Percentiles rank a stretch among this genome's conserved stretches.
Evolutionary conservation across 2,797 vertebrate species (phyloP).

Genomic region (Eulemur albifrons): DNA sequence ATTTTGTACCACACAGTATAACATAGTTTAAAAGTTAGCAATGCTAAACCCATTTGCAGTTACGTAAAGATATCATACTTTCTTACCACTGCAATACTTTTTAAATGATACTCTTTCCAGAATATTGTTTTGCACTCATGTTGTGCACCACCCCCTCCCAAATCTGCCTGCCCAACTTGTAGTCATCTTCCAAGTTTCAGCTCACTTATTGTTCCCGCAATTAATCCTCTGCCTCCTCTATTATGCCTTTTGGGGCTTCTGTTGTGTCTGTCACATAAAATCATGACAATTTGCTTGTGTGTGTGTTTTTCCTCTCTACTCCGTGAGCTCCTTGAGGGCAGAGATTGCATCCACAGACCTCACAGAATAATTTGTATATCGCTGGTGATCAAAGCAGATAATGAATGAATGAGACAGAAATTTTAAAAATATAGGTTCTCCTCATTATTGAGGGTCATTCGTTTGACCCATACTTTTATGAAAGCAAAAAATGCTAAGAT

Average conservation of each 20-base stretch:
- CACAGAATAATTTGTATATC: background rate
- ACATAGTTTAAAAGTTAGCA: background rate
- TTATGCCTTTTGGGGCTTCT: background rate
- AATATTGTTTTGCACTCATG: background rate
- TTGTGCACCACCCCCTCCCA: background rate
- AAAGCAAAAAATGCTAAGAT: background rate
- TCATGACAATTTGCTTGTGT: background rate
- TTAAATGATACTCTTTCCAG: background rate
- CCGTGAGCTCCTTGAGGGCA: background rate
- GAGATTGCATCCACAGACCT: background rate
- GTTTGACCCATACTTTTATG: background rate
- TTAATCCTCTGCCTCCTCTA: background rate
- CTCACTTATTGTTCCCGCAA: background rate
- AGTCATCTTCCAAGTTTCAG: background rate
- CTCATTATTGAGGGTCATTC: background rate
- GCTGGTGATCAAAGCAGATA: background rate
- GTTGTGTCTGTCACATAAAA: conserved; percentile 13
- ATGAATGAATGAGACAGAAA: background rate
- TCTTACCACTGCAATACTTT: background rate
- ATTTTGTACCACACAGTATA: background rate
- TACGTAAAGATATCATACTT: background rate
- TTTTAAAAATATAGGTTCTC: background rate
- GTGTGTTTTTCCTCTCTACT: background rate
- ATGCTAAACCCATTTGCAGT: background rate
- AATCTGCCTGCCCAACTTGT: background rate